A percentile compares a stretch with the other conserved stretches of the same genome.
These are phyloP conservation scores for Alloscopus bannaensis DNA, from an alignment of 2,888 invertebrate genomes.

Conservation along the genomic window DNA sequence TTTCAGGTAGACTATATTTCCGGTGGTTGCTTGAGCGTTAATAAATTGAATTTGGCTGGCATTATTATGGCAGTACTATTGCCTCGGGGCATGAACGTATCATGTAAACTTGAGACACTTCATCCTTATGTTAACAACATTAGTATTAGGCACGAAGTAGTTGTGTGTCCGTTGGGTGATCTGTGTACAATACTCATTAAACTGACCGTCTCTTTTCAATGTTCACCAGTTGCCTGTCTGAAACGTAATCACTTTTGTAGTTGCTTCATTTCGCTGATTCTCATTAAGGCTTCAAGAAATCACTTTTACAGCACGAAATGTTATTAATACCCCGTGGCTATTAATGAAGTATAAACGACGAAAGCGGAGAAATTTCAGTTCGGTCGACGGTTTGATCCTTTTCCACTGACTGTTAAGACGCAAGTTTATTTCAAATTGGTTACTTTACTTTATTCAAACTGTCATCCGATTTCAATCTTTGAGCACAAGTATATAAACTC, in stretches of 20 bases:
- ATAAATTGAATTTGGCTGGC: constrained; percentile 53
- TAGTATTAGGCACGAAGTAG: too few relatives aligned
- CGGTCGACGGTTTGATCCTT: too few relatives aligned
- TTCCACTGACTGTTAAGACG: too few relatives aligned
- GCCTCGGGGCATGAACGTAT: not conserved
- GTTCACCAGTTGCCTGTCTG: constrained; percentile 4
- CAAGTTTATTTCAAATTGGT: constrained; percentile 53
- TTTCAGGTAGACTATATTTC: constrained; percentile 23
- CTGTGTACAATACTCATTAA: not conserved
- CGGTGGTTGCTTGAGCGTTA: constrained; percentile 32
- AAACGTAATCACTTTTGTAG: not conserved
- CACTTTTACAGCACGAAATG: constrained; percentile 20
- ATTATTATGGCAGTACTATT: constrained; percentile 8
- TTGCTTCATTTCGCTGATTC: constrained; percentile 42
- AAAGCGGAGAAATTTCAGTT: too few relatives aligned
- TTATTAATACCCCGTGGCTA: not conserved
- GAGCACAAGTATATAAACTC: constrained; percentile 36
- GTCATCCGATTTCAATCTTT: constrained; percentile 61
- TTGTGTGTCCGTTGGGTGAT: too few relatives aligned
- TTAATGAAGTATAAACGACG: too few relatives aligned
- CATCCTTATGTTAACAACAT: constrained; percentile 41
- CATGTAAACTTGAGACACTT: constrained; percentile 24
- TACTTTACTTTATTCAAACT: constrained; percentile 52
- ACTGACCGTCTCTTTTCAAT: constrained; percentile 21
- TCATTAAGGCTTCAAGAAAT: too few relatives aligned